Percentiles rank a stretch among this genome's conserved stretches.
phyloP scores from a whole-genome alignment of 2,113 vertebrate genomes.

The Callospermophilus lateralis region DNA sequence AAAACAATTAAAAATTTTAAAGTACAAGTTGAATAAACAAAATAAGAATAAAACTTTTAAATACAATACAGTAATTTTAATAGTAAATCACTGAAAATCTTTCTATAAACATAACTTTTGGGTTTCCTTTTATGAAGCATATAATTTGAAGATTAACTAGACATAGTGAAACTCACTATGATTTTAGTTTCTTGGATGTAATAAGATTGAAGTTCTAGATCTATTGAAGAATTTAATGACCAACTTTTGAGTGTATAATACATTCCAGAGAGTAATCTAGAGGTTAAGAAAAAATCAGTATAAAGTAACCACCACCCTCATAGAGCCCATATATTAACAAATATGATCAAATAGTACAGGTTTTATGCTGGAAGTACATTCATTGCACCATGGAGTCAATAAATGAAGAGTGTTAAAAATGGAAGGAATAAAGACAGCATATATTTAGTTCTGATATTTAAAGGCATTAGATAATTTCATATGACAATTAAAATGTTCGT shows the following conservation, averaged over 20 bases:
- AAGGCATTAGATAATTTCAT: background rate
- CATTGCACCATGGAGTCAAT: background rate
- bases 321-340: background rate
- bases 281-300: background rate
- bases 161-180: background rate
- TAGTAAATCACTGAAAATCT: background rate
- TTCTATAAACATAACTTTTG: background rate
- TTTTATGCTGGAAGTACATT: background rate
- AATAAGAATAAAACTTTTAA: background rate
- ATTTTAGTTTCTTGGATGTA: background rate
- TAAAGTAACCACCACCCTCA: background rate
- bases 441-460: background rate
- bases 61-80: background rate
- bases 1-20: background rate
- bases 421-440: background rate
- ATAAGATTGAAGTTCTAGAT: background rate
- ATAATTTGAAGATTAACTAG: conserved; percentile 10
- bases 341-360: background rate
- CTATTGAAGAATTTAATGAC: background rate
- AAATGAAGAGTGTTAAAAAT: background rate
- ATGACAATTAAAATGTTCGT: background rate
- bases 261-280: background rate
- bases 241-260: background rate
- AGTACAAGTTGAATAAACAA: background rate
- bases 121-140: background rate